Percentiles rank a stretch among this genome's conserved stretches.
phyloP scores from a whole-genome alignment of 2,113 vertebrate species.

The Gnathonemus echidnorhynchus region DNA sequence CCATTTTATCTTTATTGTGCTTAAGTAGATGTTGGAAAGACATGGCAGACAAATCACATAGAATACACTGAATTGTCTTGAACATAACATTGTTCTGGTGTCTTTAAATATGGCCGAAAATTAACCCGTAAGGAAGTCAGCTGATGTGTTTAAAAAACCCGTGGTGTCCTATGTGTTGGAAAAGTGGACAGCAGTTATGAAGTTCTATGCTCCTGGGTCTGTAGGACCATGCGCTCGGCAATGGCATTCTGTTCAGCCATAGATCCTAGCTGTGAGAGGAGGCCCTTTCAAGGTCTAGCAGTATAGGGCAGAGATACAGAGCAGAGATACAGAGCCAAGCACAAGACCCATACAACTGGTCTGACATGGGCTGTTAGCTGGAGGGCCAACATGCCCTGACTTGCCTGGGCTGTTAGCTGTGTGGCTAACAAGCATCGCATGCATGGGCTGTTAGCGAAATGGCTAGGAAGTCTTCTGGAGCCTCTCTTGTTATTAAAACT shows the following conservation, averaged over 20 bases:
- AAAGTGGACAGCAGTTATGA: not conserved
- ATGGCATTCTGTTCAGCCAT: conserved; percentile 31
- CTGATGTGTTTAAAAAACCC: not conserved
- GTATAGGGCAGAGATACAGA: conserved; percentile 49
- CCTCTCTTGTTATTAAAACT: not conserved
- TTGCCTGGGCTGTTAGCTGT: not conserved
- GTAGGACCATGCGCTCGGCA: not conserved
- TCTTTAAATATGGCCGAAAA: not conserved
- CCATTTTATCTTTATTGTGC: not conserved
- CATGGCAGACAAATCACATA: not conserved
- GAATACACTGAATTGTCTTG: not conserved
- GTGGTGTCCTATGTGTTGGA: not conserved
- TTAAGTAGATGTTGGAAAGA: not conserved
- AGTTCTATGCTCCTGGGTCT: not conserved
- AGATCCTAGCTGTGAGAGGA: conserved; percentile 33
- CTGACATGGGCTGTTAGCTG: not conserved
- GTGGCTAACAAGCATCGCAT: not conserved
- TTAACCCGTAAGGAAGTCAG: not conserved
- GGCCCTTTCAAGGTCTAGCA: conserved; percentile 33
- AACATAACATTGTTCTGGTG: not conserved
- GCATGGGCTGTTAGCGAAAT: not conserved
- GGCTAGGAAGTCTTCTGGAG: not conserved
- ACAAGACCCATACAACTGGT: not conserved
- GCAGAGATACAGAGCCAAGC: conserved; percentile 35
- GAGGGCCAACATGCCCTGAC: not conserved